Evolutionary conservation across 2,888 invertebrate species (phyloP).

Genomic region (Caenorhabditis uteleia): DNA sequence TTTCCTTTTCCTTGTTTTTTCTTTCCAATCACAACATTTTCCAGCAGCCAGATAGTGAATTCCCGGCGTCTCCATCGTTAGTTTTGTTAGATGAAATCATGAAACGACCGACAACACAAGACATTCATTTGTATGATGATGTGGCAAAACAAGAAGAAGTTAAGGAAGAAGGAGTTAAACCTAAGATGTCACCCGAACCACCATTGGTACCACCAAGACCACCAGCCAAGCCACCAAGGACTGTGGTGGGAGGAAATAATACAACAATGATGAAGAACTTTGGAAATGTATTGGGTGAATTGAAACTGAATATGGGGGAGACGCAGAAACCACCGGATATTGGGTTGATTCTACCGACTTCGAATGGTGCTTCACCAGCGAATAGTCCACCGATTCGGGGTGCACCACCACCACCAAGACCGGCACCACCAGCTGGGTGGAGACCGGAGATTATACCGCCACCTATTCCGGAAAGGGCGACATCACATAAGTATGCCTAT

Average conservation of each 20-base stretch:
- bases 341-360: conserved; percentile 7
- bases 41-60: no score
- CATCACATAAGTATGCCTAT: conserved; percentile 10
- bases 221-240: conserved; percentile 26
- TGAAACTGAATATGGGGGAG: conserved; percentile 10
- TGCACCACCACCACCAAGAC: conserved; percentile 21
- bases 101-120: background rate
- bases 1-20: no score
- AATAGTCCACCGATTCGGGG: conserved; percentile 15
- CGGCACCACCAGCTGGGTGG: conserved; percentile 27
- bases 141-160: conserved; percentile 4
- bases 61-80: background rate
- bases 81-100: no score
- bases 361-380: no score
- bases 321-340: conserved; percentile 10
- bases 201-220: conserved; percentile 22
- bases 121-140: background rate
- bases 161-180: conserved; percentile 1
- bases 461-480: conserved; percentile 10
- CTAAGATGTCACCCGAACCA: background rate
- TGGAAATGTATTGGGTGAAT: conserved; percentile 20
- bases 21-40: no score
- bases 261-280: conserved; percentile 10
- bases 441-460: conserved; percentile 12
- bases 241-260: background rate